phyloP scores from a whole-genome alignment of 2,113 vertebrate genomes.

The Bucco capensis region DNA sequence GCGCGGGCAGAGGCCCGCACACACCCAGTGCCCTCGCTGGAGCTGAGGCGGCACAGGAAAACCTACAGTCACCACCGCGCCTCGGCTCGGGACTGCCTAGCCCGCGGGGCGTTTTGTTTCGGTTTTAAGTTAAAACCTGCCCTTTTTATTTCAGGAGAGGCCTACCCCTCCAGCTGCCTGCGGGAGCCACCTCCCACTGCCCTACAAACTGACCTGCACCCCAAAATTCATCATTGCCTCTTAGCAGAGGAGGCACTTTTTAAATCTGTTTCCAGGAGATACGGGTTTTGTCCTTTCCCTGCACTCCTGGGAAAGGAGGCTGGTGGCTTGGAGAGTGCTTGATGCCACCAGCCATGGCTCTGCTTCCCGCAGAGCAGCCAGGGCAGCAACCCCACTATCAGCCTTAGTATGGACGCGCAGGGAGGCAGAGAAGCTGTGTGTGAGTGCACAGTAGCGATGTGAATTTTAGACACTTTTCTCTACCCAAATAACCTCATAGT shows the following conservation, averaged over 20 bases:
- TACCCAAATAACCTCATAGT: background rate
- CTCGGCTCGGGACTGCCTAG: fast-evolving
- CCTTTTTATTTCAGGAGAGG: background rate
- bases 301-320: background rate
- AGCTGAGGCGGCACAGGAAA: background rate
- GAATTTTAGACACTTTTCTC: background rate
- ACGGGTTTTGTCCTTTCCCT: background rate
- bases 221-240: background rate
- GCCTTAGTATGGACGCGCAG: background rate
- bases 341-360: fast-evolving
- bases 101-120: background rate
- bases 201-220: background rate
- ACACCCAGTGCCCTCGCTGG: fast-evolving
- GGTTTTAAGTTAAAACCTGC: background rate
- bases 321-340: background rate
- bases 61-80: background rate
- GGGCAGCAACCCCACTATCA: background rate
- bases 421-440: background rate
- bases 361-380: background rate
- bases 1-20: fast-evolving
- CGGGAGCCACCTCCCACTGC: background rate
- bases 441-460: background rate
- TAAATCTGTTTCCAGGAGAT: background rate
- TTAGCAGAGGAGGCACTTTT: background rate
- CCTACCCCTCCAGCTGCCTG: background rate